Percentiles rank a stretch among this genome's conserved stretches.
These are phyloP conservation scores for Spizaetus ornatus DNA, from an alignment of 2,113 vertebrate species.

Conservation along the genomic window DNA sequence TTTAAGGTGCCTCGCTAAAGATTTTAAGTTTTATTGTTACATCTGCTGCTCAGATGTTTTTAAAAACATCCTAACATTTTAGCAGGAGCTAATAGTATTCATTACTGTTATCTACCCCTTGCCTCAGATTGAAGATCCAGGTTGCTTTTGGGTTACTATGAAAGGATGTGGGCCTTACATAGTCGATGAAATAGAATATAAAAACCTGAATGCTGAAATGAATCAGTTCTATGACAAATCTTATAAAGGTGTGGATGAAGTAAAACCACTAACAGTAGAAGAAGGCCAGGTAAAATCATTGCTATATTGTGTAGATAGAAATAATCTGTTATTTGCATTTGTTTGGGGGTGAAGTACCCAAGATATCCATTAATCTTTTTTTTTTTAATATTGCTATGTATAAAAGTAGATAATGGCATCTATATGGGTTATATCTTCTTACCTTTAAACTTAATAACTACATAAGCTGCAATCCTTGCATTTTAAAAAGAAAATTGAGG, in stretches of 20 bases:
- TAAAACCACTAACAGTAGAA: constrained; percentile 58
- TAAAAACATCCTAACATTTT: neutral
- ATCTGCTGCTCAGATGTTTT: neutral
- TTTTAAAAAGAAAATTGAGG: neutral
- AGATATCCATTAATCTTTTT: neutral
- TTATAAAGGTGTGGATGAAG: neutral
- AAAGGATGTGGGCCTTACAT: constrained; percentile 25
- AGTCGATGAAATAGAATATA: constrained; percentile 58
- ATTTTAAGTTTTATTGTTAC: neutral
- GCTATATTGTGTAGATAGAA: neutral
- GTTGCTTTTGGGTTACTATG: constrained; percentile 75
- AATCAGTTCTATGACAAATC: constrained; percentile 65
- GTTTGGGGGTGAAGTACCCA: neutral
- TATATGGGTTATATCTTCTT: neutral
- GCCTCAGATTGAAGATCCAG: constrained; percentile 70
- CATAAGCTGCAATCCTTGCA: neutral
- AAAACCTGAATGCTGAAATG: constrained; percentile 69
- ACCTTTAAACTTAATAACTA: neutral
- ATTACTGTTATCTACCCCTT: neutral
- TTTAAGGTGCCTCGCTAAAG: neutral
- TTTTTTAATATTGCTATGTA: neutral
- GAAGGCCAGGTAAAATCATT: constrained; percentile 72
- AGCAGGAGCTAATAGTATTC: neutral
- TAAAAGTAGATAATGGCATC: neutral
- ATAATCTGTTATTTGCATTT: neutral